phyloP scores from a whole-genome alignment of 2,888 invertebrate species.

The Spodoptera exigua region DNA sequence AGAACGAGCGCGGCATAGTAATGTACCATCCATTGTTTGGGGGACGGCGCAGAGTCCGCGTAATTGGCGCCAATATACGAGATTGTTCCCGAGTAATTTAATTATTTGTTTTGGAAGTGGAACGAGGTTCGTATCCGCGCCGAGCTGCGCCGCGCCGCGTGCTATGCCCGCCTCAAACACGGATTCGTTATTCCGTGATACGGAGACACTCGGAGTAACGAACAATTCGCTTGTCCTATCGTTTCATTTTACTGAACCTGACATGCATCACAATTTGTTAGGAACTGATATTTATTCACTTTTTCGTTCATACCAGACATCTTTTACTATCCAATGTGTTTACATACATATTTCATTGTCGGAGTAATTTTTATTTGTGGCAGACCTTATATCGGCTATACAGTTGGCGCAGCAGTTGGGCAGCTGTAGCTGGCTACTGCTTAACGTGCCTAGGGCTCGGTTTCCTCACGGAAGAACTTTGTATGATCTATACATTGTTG shows the following conservation, averaged over 20 bases:
- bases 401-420: too few relatives aligned
- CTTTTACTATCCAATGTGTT: too few relatives aligned
- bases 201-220: slow-evolving; percentile 24
- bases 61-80: slow-evolving; percentile 57
- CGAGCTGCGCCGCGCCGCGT: slow-evolving; percentile 2
- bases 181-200: slow-evolving; percentile 32
- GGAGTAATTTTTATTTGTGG: too few relatives aligned
- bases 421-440: too few relatives aligned
- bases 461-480: too few relatives aligned
- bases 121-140: slow-evolving; percentile 30
- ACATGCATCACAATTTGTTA: neutral
- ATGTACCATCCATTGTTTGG: slow-evolving; percentile 48
- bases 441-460: too few relatives aligned
- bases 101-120: slow-evolving; percentile 61
- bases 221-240: slow-evolving; percentile 12
- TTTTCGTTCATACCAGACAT: too few relatives aligned
- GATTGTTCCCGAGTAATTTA: slow-evolving; percentile 59
- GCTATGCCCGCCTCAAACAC: slow-evolving; percentile 14
- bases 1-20: slow-evolving; percentile 43
- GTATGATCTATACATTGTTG: too few relatives aligned
- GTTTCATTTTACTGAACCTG: neutral
- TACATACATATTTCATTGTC: too few relatives aligned
- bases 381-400: too few relatives aligned
- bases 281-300: neutral
- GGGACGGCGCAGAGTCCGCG: slow-evolving; percentile 44